Conservation (phyloP, 2,888 invertebrate genomes). For the Ligdia adustata region DNA sequence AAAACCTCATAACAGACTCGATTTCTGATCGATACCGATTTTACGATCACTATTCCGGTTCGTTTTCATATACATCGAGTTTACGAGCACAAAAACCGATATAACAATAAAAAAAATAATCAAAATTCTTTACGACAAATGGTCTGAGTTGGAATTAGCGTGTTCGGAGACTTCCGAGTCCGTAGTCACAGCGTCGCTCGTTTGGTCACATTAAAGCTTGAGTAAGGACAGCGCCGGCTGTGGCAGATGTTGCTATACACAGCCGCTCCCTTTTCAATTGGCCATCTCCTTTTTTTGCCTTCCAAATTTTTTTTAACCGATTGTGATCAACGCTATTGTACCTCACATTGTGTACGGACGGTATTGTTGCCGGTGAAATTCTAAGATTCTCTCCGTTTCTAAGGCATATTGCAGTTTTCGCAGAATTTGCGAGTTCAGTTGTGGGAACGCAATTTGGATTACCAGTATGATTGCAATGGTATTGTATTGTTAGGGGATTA, state of each 20-base stretch:
- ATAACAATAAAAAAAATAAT: constrained; percentile 43
- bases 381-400: constrained; percentile 60
- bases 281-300: constrained; percentile 64
- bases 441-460: constrained; percentile 70
- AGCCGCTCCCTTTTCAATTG: constrained; percentile 76
- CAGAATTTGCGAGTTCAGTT: constrained; percentile 53
- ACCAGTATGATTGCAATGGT: constrained; percentile 47
- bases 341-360: constrained; percentile 58
- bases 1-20: constrained; percentile 26
- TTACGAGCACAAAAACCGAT: constrained; percentile 29
- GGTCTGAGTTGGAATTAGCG: constrained; percentile 30
- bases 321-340: constrained; percentile 73
- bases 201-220: constrained; percentile 54
- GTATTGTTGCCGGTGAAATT: constrained; percentile 67
- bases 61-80: constrained; percentile 29
- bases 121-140: constrained; percentile 44
- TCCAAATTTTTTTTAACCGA: constrained; percentile 52
- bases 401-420: constrained; percentile 68
- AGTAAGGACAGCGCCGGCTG: constrained; percentile 61
- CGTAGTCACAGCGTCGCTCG: constrained; percentile 38
- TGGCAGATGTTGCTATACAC: constrained; percentile 62
- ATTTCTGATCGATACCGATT: constrained; percentile 27
- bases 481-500: constrained; percentile 37
- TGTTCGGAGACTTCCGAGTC: constrained; percentile 8
- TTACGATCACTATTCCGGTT: constrained; percentile 27